Conservation (phyloP, 2,888 invertebrate species). For the Callimorpha dominula region DNA sequence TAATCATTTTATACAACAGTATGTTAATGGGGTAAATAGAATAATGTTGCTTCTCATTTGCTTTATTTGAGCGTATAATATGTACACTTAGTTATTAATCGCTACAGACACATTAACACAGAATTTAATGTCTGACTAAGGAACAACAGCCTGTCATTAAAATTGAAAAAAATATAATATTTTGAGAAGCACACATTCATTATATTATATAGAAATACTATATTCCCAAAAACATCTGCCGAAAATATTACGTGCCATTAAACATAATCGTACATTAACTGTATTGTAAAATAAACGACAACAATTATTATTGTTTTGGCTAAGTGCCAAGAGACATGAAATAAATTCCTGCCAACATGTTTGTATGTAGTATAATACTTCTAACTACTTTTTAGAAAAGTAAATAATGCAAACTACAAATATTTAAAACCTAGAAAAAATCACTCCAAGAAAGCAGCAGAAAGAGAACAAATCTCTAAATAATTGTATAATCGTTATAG, state of each 20-base stretch:
- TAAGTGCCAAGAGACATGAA: conserved; percentile 37
- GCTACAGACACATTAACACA: background rate
- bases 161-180: no score
- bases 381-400: background rate
- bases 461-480: conserved; percentile 39
- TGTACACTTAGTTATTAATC: no score
- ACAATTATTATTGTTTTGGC: conserved; percentile 42
- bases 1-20: background rate
- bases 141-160: no score
- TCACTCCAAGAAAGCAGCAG: background rate
- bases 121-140: background rate
- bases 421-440: no score
- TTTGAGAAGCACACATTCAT: background rate
- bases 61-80: background rate
- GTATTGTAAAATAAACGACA: conserved; percentile 46
- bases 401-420: background rate
- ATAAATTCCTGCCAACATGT: conserved; percentile 37
- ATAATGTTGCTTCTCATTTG: background rate
- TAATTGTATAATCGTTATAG: conserved; percentile 54
- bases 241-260: conserved; percentile 37
- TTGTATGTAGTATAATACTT: background rate
- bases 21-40: background rate
- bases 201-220: background rate
- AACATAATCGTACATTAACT: conserved; percentile 32
- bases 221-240: conserved; percentile 9